Evolutionary conservation across 92 coral and sea anemone genomes (phyloP), one percentile per base, ranked within the genome.

Genomic region (Paramuricea clavata): DNA sequence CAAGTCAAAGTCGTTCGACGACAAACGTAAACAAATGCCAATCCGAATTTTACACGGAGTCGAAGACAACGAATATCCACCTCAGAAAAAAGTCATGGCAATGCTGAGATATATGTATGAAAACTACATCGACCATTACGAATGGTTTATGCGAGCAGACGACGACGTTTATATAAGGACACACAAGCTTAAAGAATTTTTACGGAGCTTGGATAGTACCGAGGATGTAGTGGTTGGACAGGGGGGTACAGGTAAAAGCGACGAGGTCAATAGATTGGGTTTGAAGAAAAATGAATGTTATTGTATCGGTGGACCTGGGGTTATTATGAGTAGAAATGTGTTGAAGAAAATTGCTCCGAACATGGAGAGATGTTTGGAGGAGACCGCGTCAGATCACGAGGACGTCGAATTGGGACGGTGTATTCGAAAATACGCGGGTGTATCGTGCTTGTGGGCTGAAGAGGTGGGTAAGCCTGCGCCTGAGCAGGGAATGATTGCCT

Each of bases 121-220:
- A 43, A 87, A 95, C 85, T 95, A 95, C 67, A 92, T 95, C 68
- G 98, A 95, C 60, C 89, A 95, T 17, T 95, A 69, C 68, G 95
- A 95, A 31, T 95, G 98, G 98, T 95, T 95, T 32, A 94, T 95
- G 98, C 93, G 98, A 5, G 94, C 98, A 0, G 98, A 95, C 50
- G 98, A 95, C 76, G 98, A 95, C 90, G 97, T 95, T 71, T 95
- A 95, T 84, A 83, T 95, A 0, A 67, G 98, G 35, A 92, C 90
- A 12, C 93, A 94, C 16, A 92, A 89, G 83, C 93, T 95, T 22
- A 89, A 93, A 13, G 83, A 86, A 36, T 92, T 95, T 54, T 91
- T 95, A 42, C 93, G 88, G 79, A 83, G 98, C 27, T 86, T 95
- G 28, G 92, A 95, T 88, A 92, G 97, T 41, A 90, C 98, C 28